Evolutionary conservation across 2,797 vertebrate genomes (phyloP).

Genomic region (Hydrolagus colliei): DNA sequence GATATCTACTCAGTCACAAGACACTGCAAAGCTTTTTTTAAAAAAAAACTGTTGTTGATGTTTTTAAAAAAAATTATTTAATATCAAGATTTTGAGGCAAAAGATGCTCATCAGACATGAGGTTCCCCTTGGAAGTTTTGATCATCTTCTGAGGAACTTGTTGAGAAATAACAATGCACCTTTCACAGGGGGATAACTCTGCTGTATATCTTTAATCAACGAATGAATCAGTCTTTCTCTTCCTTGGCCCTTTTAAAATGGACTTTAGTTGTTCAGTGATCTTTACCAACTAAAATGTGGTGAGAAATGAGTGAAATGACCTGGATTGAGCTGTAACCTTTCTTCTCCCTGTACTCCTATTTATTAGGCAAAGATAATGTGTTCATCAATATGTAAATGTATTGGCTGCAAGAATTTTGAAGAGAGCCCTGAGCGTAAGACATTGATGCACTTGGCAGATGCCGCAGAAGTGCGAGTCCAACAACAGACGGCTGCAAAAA

Average conservation of each 20-base stretch:
- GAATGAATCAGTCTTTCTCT: neutral
- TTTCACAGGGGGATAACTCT: neutral
- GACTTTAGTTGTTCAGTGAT: neutral
- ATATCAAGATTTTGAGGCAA: too few relatives aligned
- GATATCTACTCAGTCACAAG: neutral
- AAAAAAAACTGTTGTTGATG: too few relatives aligned
- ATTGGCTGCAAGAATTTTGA: constrained; percentile 98
- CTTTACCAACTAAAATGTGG: neutral
- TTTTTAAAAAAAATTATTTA: too few relatives aligned
- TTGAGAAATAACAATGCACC: neutral
- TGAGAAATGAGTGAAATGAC: neutral
- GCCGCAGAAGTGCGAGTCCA: constrained; percentile 93
- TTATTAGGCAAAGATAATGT: constrained; percentile 95
- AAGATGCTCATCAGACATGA: neutral
- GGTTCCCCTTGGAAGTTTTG: neutral
- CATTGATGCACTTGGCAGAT: constrained; percentile 92
- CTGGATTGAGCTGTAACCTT: neutral
- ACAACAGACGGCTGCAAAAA: constrained; percentile 94
- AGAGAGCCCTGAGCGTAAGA: constrained; percentile 94
- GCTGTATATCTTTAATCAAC: too few relatives aligned
- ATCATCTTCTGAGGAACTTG: neutral
- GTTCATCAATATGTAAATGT: constrained; percentile 97
- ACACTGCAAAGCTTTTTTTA: too few relatives aligned
- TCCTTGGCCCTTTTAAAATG: neutral
- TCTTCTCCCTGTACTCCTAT: constrained; percentile 17